A percentile compares a stretch with the other conserved stretches of the same genome.
phyloP scores from a whole-genome alignment of 2,113 vertebrate species.

The Equus przewalskii region DNA sequence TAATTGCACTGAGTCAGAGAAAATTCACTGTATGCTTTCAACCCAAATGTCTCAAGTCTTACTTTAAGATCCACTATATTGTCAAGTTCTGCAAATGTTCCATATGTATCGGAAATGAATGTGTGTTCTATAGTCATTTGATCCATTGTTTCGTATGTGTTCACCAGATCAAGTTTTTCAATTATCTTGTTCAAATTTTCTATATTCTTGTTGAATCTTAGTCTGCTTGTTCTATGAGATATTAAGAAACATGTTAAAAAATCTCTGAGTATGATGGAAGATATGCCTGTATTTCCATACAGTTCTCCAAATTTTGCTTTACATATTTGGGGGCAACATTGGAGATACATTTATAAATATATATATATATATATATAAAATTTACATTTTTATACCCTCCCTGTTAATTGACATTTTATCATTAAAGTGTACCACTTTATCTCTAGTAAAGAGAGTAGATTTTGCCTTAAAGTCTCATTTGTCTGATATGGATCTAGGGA shows the following conservation, averaged over 20 bases:
- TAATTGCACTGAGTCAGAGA: background rate
- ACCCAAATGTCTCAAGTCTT: background rate
- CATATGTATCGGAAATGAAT: background rate
- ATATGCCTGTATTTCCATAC: background rate
- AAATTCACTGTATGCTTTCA: background rate
- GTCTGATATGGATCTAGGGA: background rate
- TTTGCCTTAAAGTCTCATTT: background rate
- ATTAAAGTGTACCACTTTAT: background rate
- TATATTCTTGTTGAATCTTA: background rate
- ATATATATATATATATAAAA: background rate
- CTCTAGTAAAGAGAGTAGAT: background rate
- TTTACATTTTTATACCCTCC: constrained; percentile 14
- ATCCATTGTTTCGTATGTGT: background rate
- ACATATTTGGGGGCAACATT: background rate
- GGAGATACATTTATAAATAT: too few relatives aligned
- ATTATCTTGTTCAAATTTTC: background rate
- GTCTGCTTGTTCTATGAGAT: background rate
- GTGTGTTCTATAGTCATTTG: background rate
- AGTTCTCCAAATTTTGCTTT: background rate
- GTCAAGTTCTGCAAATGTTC: background rate
- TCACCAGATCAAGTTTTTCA: background rate
- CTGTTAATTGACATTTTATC: background rate
- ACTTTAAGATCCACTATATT: background rate
- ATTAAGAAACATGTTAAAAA: background rate
- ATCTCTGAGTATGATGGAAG: background rate